Evolutionary conservation across 2,888 invertebrate species (phyloP), one percentile per base, ranked within the genome.

Genomic region (Gryllus longicercus): DNA sequence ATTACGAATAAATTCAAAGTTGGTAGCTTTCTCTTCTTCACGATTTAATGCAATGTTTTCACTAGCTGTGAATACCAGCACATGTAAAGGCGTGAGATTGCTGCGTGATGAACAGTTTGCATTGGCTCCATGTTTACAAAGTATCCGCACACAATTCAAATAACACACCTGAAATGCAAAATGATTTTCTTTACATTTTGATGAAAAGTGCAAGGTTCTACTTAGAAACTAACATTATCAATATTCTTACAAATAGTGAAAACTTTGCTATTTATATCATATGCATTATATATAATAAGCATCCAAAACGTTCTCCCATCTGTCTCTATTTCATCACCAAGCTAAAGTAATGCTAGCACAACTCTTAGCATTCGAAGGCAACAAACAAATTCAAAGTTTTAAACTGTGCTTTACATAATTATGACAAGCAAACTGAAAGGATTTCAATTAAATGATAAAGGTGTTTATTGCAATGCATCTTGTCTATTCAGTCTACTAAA

Each of bases 1-100:
- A 85, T 92, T 91, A 84, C 93, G 91, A 79, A 94, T 91, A 85
- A 94, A 93, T 82, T 92, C 91, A 86, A 92, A 92, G 84, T 92
- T 92, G 83, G 89, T 88, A 84, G 90, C 89, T 86, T 92, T 92
- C 85, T 93, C 91, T 78, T 89, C 90, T 84, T 92, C 91, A 85
- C 92, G 90, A 85, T 90, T 92, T 80, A 93, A 87, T 38, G 92
- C 92, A 85, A 93, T 92, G 84, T 92, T 93, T 86, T 92, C 93
- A 82, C 91, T 91, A 83, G 92, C 92, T 79, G 92, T 92, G 87
- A 93, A 92, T 85, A 93, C 90, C 84, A 93, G 88, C 80, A 93
- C 91, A 85, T 93, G 92, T 75, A 93, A 87, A 0, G 93, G 93
- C 4, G 93, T 93, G 78, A 93, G 86, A 85, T 93, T 92, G 79